Evolutionary conservation across 1,140 invertebrate species (phyloP), one percentile per base, ranked within the genome.

Genomic region (Acromyrmex echinatior): DNA sequence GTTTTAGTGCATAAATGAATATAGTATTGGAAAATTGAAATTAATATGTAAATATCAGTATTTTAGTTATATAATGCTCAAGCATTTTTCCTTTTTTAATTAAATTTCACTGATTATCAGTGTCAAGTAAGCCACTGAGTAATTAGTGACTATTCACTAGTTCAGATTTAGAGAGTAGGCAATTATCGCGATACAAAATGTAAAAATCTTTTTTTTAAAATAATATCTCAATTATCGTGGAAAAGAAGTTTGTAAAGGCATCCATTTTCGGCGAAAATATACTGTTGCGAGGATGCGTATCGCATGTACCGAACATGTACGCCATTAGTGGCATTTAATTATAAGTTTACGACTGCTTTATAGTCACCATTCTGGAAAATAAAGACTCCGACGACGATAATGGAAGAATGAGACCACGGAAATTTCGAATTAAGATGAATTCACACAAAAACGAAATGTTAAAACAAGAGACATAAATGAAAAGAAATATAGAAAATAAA

Each of bases 291-390:
- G 45, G 60, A 76, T 79, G 70, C 68, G 31, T 63, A 65, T 60
- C 73, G 74, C 87, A 60, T 88, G 80, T 86, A 74, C 51, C 70
- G 14, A 87, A 88, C 70, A 76, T 63, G 68, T 63, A 21, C 21
- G 62, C 81, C 86, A 86, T 92, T 91, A 88, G 66, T 66, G 76
- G 76, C 80, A 86, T 92, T 93, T 93, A 92, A 93, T 93, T 92
- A 90, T 90, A 92, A 92, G 87, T 92, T 92, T 93, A 92, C 88
- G 63, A 58, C 51, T 51, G 71, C 85, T 89, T 90, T 91, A 92
- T 87, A 84, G 87, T 79, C 63, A 16, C 78, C 35, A 78, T 63
- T 45, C 68, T 62, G 53, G 74, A 86, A 58, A 91, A 86, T 71
- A 60, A 53, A 90, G 87, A 82, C 21, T 58, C 51, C 45, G 56